Conservation (phyloP, 2,888 invertebrate species). For the Polietes domitor region DNA sequence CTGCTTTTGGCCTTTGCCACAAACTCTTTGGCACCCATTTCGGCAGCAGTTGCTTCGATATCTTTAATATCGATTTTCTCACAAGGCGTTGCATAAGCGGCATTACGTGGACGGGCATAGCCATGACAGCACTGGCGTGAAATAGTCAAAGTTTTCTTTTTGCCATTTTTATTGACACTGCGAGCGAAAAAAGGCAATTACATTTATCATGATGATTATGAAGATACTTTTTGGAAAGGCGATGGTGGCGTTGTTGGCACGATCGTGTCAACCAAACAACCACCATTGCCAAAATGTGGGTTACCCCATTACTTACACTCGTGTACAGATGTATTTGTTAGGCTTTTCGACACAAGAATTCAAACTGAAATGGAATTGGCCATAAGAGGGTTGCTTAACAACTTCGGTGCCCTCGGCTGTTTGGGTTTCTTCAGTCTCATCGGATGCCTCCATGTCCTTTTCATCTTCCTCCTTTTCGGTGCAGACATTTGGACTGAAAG, state of each 20-base stretch:
- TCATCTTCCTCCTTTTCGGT: constrained; percentile 83
- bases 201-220: not conserved
- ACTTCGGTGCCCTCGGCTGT: constrained; percentile 71
- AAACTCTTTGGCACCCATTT: constrained; percentile 84
- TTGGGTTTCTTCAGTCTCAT: constrained; percentile 60
- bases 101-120: constrained; percentile 81
- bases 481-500: constrained; percentile 84
- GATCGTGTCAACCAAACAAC: not conserved
- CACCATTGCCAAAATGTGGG: not conserved
- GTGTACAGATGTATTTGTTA: constrained; percentile 80
- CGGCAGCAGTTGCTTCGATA: constrained; percentile 82
- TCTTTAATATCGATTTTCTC: constrained; percentile 83
- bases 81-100: constrained; percentile 81
- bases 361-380: constrained; percentile 79
- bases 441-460: constrained; percentile 69
- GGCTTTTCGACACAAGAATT: constrained; percentile 80
- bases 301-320: constrained; percentile 77
- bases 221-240: not conserved
- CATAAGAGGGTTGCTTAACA: constrained; percentile 72
- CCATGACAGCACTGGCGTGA: constrained; percentile 87
- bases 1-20: constrained; percentile 82
- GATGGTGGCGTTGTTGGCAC: not conserved
- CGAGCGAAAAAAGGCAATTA: constrained; percentile 12
- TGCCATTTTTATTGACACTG: constrained; percentile 83
- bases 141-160: constrained; percentile 84